Conservation (phyloP, 2,797 vertebrate genomes). For the Buceros bicornis region DNA sequence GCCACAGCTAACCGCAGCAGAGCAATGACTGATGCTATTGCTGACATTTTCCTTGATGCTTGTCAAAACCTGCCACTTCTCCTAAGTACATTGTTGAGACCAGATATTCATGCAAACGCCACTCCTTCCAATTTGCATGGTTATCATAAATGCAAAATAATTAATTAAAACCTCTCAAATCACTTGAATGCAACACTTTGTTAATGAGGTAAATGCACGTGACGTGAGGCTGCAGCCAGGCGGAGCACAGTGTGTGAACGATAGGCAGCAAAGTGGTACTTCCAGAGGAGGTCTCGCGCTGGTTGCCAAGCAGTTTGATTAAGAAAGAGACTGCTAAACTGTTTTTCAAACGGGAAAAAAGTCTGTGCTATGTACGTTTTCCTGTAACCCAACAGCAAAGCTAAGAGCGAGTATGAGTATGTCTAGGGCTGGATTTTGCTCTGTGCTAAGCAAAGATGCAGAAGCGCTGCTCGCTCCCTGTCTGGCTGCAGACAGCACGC, state of each 20-base stretch:
- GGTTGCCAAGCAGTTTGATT: neutral
- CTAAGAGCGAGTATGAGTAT: neutral
- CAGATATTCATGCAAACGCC: neutral
- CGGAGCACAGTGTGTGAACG: neutral
- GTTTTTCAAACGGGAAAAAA: neutral
- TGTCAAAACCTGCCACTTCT: neutral
- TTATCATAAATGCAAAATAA: neutral
- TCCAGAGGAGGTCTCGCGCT: neutral
- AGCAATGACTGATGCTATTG: neutral
- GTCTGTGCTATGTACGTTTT: neutral
- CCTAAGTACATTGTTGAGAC: neutral
- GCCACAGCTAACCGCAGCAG: neutral
- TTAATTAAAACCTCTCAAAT: neutral
- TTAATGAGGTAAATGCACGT: neutral
- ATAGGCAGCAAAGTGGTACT: neutral
- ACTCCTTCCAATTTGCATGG: neutral
- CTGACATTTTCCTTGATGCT: neutral
- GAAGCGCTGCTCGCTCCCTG: neutral
- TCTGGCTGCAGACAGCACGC: neutral
- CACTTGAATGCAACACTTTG: accelerated
- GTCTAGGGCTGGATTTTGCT: neutral
- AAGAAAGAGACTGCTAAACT: neutral
- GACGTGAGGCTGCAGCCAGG: neutral
- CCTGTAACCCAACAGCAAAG: neutral
- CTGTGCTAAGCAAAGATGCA: neutral